phyloP scores from a whole-genome alignment of 53 echinoderm and acorn worm genomes.

The Paracentrotus lividus region DNA sequence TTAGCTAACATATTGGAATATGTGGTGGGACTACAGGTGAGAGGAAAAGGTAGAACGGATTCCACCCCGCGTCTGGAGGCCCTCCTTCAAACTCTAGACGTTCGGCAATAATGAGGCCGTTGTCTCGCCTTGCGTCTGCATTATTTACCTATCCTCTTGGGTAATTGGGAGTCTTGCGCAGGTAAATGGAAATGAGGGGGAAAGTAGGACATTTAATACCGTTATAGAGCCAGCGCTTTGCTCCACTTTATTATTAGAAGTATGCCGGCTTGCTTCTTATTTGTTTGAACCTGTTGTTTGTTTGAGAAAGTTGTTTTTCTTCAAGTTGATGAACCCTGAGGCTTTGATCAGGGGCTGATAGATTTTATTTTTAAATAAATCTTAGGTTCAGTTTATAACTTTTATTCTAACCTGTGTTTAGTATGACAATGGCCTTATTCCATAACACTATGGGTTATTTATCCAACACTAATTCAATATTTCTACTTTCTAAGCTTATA shows the following conservation, averaged over 20 bases:
- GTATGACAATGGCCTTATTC: not conserved
- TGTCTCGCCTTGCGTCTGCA: constrained; percentile 39
- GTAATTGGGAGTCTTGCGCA: constrained; percentile 27
- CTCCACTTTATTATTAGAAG: not conserved
- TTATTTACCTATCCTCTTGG: constrained; percentile 41
- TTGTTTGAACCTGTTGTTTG: constrained; percentile 24
- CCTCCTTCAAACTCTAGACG: constrained; percentile 15
- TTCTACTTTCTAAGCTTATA: not conserved
- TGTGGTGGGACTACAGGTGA: not conserved
- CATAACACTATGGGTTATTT: not conserved
- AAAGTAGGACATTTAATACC: constrained; percentile 27
- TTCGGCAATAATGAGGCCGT: constrained; percentile 30
- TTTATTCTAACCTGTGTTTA: not conserved
- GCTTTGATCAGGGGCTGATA: not conserved
- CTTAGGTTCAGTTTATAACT: not conserved
- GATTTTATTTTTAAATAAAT: not conserved
- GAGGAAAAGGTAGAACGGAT: constrained; percentile 2
- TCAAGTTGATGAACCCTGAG: not conserved
- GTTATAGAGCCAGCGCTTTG: not conserved
- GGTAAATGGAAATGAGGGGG: constrained; percentile 47
- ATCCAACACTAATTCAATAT: not conserved
- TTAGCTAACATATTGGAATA: constrained; percentile 13
- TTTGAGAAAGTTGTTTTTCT: no score
- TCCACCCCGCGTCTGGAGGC: constrained; percentile 4
- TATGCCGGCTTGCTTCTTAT: constrained; percentile 16